phyloP scores from a whole-genome alignment of 1,140 invertebrate species.

The Zaprionus ghesquierei region DNA sequence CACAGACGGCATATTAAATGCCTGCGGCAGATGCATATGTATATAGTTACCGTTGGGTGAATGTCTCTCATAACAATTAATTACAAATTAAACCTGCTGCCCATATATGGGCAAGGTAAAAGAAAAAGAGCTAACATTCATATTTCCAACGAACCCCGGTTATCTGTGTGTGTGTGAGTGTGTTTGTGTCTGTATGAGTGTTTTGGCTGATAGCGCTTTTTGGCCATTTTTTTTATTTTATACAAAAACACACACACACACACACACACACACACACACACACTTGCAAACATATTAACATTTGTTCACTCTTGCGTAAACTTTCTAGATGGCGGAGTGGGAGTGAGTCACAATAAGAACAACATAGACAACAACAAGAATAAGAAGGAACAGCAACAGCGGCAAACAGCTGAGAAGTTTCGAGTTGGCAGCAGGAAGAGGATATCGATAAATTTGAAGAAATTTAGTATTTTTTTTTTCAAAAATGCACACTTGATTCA shows the following conservation, averaged over 20 bases:
- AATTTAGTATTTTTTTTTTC: neutral
- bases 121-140: neutral
- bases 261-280: conserved; percentile 8
- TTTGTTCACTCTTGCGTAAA: conserved; percentile 63
- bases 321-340: conserved; percentile 35
- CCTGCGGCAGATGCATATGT: conserved; percentile 50
- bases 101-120: conserved; percentile 48
- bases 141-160: conserved; percentile 14
- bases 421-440: neutral
- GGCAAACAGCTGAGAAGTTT: conserved; percentile 61
- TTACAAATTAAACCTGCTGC: conserved; percentile 40
- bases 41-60: conserved; percentile 68
- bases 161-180: conserved; percentile 34
- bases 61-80: conserved; percentile 53
- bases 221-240: conserved; percentile 59
- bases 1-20: conserved; percentile 56
- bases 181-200: conserved; percentile 1
- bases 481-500: conserved; percentile 31
- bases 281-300: conserved; percentile 13
- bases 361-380: conserved; percentile 21
- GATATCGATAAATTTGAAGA: neutral
- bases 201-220: conserved; percentile 60
- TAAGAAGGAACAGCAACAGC: conserved; percentile 30
- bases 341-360: conserved; percentile 49
- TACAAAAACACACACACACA: conserved; percentile 4